phyloP scores from a whole-genome alignment of 2,113 vertebrate species.

The Lontra canadensis region DNA sequence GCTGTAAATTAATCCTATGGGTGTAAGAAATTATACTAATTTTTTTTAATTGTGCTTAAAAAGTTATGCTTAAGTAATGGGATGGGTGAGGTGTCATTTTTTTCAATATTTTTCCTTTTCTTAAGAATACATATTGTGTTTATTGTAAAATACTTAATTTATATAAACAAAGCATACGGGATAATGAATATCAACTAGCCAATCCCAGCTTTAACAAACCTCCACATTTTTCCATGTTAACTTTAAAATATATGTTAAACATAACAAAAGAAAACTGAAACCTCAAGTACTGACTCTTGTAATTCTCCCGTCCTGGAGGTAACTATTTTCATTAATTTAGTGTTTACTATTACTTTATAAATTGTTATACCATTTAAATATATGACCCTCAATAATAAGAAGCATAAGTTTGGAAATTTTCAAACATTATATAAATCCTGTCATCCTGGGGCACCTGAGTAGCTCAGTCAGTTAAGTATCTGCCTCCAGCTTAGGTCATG shows the following conservation, averaged over 20 bases:
- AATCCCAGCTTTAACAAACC: not conserved
- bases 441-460: not conserved
- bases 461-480: too few species aligned
- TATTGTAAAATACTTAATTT: not conserved
- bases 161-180: not conserved
- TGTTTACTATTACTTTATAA: not conserved
- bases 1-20: not conserved
- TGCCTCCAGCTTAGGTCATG: too few species aligned
- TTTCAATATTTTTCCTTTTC: not conserved
- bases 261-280: constrained; percentile 18
- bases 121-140: not conserved
- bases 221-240: not conserved
- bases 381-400: not conserved
- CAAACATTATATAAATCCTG: not conserved
- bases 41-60: not conserved
- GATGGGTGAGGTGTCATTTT: not conserved
- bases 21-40: not conserved
- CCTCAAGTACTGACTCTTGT: not conserved
- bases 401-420: not conserved
- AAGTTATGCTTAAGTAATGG: not conserved
- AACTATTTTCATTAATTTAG: not conserved
- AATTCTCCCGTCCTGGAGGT: not conserved
- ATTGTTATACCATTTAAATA: not conserved
- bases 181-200: not conserved
- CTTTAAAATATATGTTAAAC: constrained; percentile 10